Conservation (phyloP, 2,888 invertebrate species). For the Abrostola tripartita region DNA sequence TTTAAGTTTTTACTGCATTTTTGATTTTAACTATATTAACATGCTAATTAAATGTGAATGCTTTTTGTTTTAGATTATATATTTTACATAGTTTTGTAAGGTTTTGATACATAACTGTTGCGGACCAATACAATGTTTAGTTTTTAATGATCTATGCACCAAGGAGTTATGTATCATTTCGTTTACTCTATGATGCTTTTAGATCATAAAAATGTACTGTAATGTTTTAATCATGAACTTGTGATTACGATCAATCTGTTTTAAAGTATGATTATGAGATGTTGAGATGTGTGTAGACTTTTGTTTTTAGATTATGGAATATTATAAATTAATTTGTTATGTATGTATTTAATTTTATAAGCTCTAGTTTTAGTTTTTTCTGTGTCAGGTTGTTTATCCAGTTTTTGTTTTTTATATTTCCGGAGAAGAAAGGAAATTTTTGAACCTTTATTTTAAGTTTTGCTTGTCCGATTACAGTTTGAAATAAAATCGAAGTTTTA, state of each 20-base stretch:
- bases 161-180: slow-evolving; percentile 79
- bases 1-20: slow-evolving; percentile 79
- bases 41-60: slow-evolving; percentile 82
- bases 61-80: slow-evolving; percentile 68
- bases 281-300: slow-evolving; percentile 61
- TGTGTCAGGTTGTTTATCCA: slow-evolving; percentile 60
- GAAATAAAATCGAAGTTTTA: slow-evolving; percentile 48
- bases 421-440: slow-evolving; percentile 64
- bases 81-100: slow-evolving; percentile 66
- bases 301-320: slow-evolving; percentile 71
- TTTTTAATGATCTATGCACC: slow-evolving; percentile 56
- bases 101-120: slow-evolving; percentile 79
- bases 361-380: slow-evolving; percentile 50
- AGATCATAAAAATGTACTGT: slow-evolving; percentile 62
- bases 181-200: slow-evolving; percentile 66
- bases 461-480: slow-evolving; percentile 79
- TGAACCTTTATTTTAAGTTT: slow-evolving; percentile 80
- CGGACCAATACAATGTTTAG: slow-evolving; percentile 42
- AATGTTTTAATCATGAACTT: slow-evolving; percentile 86
- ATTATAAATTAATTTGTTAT: slow-evolving; percentile 63
- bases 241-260: slow-evolving; percentile 79
- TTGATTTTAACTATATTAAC: slow-evolving; percentile 88
- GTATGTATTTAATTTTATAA: slow-evolving; percentile 58
- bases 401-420: slow-evolving; percentile 66
- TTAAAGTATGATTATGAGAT: slow-evolving; percentile 83